Base-by-base conservation (phyloP, 1,140 invertebrate genomes). In the Temnothorax longispinosus region DNA sequence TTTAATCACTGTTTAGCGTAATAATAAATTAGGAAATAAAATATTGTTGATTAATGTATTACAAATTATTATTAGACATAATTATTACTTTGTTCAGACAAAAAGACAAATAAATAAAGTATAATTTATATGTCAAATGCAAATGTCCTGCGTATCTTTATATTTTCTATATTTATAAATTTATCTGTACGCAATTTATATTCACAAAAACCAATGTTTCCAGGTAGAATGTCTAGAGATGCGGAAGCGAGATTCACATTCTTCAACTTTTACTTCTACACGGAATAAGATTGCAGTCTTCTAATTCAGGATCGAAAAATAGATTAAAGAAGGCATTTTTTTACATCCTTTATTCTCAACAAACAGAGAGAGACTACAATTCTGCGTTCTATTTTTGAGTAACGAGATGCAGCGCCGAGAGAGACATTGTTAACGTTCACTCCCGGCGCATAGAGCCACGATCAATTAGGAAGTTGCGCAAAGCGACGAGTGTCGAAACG, bases 381-480 rank as follows among this genome's bases (percentile, higher is more conserved):
- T 13, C 27, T 27, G 13, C 21, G 4, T 41, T 60, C 74, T 76
- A 76, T 76, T 76, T 41, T 76, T 41, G 2, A 60, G 15, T n/a
- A 75, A 75, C 35, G 10, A 56, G 52, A 58, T 44, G 27, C 21
- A 52, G 4, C 41, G 3, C 32, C 3, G 47, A 2, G 15, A 2
- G 15, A 47, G 21, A 72, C 47, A 50, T 72, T 71, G 67, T 71
- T 71, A 32, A 6, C 47, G 69, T 27, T 72, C 21, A 27, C 21
- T 71, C 3, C n/a, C 62, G 18, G 15, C 13, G 11, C 35, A 74
- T n/a, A 38, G 5, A 54, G 71, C 32, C 27, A 18, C 27, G 32
- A 32, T 74, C 50, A 74, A 74, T 74, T 54, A 74, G 32, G 27
- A n/a, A 74, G 27, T 35, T 8, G 18, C 50, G 41, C 47, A 35